Percentiles rank a stretch among this genome's conserved stretches.
Evolutionary conservation across 2,797 vertebrate species (phyloP).

Genomic region (Periparus ater): DNA sequence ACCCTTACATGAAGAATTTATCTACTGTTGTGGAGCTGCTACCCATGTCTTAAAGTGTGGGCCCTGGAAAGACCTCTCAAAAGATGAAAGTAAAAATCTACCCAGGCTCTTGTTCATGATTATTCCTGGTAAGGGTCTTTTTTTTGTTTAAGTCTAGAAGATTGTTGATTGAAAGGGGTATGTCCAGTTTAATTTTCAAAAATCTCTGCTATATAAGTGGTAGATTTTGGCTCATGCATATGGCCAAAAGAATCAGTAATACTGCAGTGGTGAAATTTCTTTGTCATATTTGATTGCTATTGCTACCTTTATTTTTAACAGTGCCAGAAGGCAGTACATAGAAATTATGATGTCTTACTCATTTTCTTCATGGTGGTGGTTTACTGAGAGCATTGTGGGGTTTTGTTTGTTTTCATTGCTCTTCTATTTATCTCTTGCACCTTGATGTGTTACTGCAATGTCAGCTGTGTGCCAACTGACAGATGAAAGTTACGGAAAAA

Average conservation of each 20-base stretch:
- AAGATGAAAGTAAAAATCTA: constrained; percentile 53
- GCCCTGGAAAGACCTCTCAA: constrained; percentile 75
- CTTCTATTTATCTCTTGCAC: not conserved
- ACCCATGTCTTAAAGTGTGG: constrained; percentile 91
- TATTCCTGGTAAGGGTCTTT: constrained; percentile 82
- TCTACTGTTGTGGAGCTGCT: constrained; percentile 84
- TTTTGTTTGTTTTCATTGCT: not conserved
- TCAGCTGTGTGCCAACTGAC: not conserved
- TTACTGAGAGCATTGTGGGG: not conserved
- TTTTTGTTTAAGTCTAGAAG: not conserved
- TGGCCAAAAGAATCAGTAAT: not conserved
- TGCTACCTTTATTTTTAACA: not conserved
- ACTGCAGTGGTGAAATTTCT: not conserved
- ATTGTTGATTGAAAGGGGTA: not conserved
- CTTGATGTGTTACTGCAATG: not conserved
- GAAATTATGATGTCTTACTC: not conserved
- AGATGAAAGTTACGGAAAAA: not conserved
- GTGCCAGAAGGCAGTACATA: not conserved
- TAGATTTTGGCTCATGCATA: fast-evolving
- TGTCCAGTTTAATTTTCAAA: not conserved
- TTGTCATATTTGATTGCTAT: not conserved
- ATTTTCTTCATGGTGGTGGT: not conserved
- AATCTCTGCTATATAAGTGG: not conserved
- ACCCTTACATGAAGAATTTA: constrained; percentile 80
- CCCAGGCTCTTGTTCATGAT: constrained; percentile 84